phyloP scores from a whole-genome alignment of 2,797 vertebrate genomes.

The Halcyon leucocephala region DNA sequence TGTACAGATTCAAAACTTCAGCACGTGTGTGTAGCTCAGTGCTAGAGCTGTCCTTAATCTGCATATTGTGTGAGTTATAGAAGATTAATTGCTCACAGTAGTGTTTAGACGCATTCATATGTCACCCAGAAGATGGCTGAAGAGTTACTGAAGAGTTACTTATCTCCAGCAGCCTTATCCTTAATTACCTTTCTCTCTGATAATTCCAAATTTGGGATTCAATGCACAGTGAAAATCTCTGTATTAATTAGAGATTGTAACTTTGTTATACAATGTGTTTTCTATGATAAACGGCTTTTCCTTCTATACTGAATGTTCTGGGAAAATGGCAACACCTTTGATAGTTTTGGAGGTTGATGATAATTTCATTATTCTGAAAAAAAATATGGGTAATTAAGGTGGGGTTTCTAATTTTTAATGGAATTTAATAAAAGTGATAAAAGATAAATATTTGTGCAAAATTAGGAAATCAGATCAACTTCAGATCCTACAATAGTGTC shows the following conservation, averaged over 20 bases:
- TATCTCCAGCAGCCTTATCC: slow-evolving; percentile 64
- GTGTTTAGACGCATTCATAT: neutral
- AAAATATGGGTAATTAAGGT: neutral
- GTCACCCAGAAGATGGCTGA: slow-evolving; percentile 62
- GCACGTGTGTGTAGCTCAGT: neutral
- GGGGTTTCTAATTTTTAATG: neutral
- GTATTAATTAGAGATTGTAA: slow-evolving; percentile 49
- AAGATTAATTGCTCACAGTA: slow-evolving; percentile 51
- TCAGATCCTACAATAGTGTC: neutral
- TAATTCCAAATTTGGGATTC: slow-evolving; percentile 65
- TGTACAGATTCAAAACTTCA: neutral
- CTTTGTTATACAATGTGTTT: slow-evolving; percentile 37
- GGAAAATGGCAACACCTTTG: neutral
- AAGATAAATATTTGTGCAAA: neutral
- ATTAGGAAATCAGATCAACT: neutral
- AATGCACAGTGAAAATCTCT: neutral
- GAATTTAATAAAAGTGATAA: neutral
- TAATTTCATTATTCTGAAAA: rapidly evolving
- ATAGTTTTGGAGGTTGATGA: neutral
- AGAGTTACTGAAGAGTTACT: slow-evolving; percentile 61
- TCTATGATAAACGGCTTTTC: slow-evolving; percentile 40
- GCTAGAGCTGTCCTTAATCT: neutral
- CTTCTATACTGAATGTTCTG: neutral
- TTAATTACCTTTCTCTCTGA: slow-evolving; percentile 62
- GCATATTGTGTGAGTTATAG: neutral